Evolutionary conservation across 2,797 vertebrate genomes (phyloP).

Genomic region (Serranus cabrilla): DNA sequence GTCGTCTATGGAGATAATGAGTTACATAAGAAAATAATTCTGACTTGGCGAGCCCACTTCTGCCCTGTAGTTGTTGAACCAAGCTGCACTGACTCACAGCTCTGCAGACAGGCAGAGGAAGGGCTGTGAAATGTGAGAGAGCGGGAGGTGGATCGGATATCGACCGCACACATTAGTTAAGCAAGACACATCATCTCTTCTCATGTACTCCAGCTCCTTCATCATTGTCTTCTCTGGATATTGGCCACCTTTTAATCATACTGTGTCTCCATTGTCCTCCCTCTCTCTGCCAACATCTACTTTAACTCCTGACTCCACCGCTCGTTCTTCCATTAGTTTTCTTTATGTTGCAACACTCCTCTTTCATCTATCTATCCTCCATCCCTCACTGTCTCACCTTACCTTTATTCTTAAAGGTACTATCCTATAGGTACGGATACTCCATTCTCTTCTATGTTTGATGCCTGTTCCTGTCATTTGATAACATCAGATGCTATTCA

Average conservation of each 20-base stretch:
- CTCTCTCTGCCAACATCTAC: conserved; percentile 20
- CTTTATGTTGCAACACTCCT: conserved; percentile 15
- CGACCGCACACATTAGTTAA: conserved; percentile 67
- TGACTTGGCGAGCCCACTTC: conserved; percentile 5
- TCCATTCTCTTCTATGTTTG: conserved; percentile 18
- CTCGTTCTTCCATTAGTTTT: conserved; percentile 35
- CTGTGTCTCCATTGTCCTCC: conserved; percentile 25
- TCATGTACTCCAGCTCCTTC: conserved; percentile 57
- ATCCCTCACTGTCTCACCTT: conserved; percentile 22
- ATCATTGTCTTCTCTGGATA: conserved; percentile 42
- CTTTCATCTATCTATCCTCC: conserved; percentile 38
- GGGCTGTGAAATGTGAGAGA: conserved; percentile 62
- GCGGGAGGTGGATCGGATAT: conserved; percentile 57
- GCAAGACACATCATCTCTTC: conserved; percentile 53
- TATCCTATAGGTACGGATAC: conserved; percentile 5
- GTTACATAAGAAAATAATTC: conserved; percentile 4
- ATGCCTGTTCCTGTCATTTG: conserved; percentile 39
- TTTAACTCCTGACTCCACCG: conserved; percentile 6
- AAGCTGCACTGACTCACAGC: conserved; percentile 44
- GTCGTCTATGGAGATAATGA: conserved; percentile 21
- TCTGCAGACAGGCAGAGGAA: conserved; percentile 31
- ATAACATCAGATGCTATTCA: conserved; percentile 44
- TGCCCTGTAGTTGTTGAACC: conserved; percentile 27
- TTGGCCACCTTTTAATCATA: conserved; percentile 40
- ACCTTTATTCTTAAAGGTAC: conserved; percentile 32